Conservation (phyloP, 2,888 invertebrate species). For the Eudemis profundana region DNA sequence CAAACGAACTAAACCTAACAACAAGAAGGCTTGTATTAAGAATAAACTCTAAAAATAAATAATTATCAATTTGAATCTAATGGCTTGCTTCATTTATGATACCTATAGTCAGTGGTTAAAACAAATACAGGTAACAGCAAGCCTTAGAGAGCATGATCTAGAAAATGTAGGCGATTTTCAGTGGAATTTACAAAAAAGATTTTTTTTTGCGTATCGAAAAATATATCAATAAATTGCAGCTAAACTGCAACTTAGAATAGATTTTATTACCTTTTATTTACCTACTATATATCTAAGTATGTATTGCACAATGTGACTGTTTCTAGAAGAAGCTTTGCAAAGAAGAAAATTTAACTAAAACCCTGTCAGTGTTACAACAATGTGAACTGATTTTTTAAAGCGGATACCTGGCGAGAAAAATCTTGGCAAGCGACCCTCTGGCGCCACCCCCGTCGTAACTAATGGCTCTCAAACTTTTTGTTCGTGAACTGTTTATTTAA, state of each 20-base stretch:
- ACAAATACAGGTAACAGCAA: no score
- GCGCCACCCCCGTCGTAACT: conserved; percentile 66
- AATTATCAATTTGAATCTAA: neutral
- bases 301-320: neutral
- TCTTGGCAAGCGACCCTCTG: conserved; percentile 66
- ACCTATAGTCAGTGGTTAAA: no score
- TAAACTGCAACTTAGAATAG: no score
- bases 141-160: no score
- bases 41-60: neutral
- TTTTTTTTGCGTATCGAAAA: no score
- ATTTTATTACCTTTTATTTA: no score
- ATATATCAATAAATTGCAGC: no score
- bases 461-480: conserved; percentile 60
- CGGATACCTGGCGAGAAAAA: conserved; percentile 66
- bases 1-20: conserved; percentile 58
- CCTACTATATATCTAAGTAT: neutral
- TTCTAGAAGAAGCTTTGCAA: conserved; percentile 18
- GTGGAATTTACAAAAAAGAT: no score
- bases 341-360: conserved; percentile 37
- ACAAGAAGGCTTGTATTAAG: conserved; percentile 45
- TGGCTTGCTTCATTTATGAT: neutral
- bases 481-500: conserved; percentile 23
- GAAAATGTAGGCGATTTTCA: no score
- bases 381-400: conserved; percentile 53
- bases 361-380: conserved; percentile 54